Base-by-base conservation (phyloP, 2,888 invertebrate genomes). In the Ceraclea dissimilis region DNA sequence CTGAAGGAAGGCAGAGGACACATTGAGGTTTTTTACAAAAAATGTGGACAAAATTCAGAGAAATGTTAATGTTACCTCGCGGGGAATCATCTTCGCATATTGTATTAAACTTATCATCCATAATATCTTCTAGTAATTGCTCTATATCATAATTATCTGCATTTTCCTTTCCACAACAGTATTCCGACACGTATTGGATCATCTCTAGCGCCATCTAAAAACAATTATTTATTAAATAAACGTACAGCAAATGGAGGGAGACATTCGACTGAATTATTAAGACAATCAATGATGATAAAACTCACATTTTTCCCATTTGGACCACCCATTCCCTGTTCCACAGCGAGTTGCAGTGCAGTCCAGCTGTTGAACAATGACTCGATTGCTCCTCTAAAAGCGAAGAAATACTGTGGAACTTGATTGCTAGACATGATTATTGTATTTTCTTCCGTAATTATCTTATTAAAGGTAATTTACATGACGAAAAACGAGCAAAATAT, bases 101-200 rank as follows among this genome's bases (percentile, higher is more conserved):
- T 22, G 86, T 86, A 58, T 85, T 80, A 69, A 87, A 86, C 65
- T 86, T 84, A 65, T 86, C 81, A 68, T 87, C 86, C 80, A 87
- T 81, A 22, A 86, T 71, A 63, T 86, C 86, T 65, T 85, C 85
- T 20, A 88, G 66, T 0, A 81, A 75, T 64, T 85, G 84, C 44
- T 80, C 75, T 2, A 86, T 74, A 61, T 84, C 82, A 53, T 80
- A 76, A 49, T 71, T 69, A 33, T 83, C 79, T 2, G 82, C 74
- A 59, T 81, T 75, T 19, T 70, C 67, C 65, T 83, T 81, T 57
- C 76, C 76, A 17, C 82, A 76, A 65, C 85, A 85, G 65, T 79
- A 84, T 60, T 82, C 74, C 21, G 82, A 79, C 56, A 84, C 76
- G 64, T 85, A 83, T 47, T 84, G 79, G 65, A 84, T 75, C 69